These are phyloP conservation scores for Colaptes auratus DNA, from an alignment of 2,113 vertebrate genomes.

Conservation along the genomic window DNA sequence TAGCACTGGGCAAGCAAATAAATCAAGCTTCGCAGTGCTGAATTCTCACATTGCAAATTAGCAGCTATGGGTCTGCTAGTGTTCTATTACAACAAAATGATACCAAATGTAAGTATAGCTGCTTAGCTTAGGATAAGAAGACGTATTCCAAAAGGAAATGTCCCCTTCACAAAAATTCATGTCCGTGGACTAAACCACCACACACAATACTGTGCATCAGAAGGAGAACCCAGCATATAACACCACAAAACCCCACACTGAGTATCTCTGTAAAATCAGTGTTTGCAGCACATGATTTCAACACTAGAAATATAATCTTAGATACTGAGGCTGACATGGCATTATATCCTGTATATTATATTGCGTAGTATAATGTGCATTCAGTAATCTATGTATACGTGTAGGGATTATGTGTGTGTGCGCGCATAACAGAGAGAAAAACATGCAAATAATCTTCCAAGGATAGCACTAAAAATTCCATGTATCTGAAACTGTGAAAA, in stretches of 20 bases:
- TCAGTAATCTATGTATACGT: background rate
- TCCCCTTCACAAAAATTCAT: background rate
- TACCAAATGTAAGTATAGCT: background rate
- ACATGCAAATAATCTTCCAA: background rate
- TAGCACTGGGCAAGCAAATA: conserved; percentile 14
- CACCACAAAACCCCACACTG: background rate
- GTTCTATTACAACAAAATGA: background rate
- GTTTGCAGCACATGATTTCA: background rate
- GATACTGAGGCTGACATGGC: background rate
- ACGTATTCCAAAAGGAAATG: background rate
- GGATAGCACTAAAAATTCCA: background rate
- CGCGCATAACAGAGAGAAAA: background rate
- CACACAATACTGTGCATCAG: background rate
- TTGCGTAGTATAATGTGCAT: background rate
- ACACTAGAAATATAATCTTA: background rate
- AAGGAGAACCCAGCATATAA: background rate
- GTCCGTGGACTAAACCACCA: background rate
- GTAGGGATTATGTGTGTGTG: background rate
- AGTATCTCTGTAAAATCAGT: background rate
- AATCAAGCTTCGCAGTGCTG: conserved; percentile 20
- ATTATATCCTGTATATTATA: background rate
- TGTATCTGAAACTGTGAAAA: background rate
- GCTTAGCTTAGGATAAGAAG: background rate
- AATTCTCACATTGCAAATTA: conserved; percentile 48
- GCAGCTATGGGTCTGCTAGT: background rate